These are phyloP conservation scores for Equus quagga DNA, from an alignment of 2,113 vertebrate species.

Conservation along the genomic window DNA sequence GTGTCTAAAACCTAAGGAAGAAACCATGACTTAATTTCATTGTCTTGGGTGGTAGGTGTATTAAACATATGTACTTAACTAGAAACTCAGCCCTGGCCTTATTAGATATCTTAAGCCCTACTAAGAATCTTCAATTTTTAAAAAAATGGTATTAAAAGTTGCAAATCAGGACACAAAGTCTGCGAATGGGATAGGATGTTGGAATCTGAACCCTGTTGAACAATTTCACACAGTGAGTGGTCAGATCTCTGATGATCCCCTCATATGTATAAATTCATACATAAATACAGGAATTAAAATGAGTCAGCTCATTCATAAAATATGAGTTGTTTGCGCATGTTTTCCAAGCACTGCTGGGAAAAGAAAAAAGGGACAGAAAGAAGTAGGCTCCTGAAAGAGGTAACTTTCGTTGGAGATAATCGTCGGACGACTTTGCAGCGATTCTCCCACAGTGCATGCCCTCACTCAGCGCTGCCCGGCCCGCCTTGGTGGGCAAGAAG, in stretches of 20 bases:
- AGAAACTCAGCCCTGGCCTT: background rate
- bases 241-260: background rate
- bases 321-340: background rate
- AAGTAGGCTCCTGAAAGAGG: background rate
- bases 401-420: accelerated
- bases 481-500: background rate
- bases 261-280: too few relatives aligned
- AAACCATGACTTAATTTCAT: background rate
- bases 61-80: background rate
- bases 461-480: background rate
- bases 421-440: background rate
- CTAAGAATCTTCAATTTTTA: background rate
- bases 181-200: background rate
- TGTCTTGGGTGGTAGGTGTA: background rate
- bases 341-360: background rate
- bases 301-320: background rate
- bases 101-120: background rate
- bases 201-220: background rate
- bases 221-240: accelerated
- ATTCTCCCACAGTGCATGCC: background rate
- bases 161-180: background rate
- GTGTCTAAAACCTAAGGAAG: background rate
- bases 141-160: background rate
- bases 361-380: background rate
- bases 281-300: background rate